These are phyloP conservation scores for Nematopogon swammerdamellus DNA, from an alignment of 2,888 invertebrate species.

Conservation along the genomic window DNA sequence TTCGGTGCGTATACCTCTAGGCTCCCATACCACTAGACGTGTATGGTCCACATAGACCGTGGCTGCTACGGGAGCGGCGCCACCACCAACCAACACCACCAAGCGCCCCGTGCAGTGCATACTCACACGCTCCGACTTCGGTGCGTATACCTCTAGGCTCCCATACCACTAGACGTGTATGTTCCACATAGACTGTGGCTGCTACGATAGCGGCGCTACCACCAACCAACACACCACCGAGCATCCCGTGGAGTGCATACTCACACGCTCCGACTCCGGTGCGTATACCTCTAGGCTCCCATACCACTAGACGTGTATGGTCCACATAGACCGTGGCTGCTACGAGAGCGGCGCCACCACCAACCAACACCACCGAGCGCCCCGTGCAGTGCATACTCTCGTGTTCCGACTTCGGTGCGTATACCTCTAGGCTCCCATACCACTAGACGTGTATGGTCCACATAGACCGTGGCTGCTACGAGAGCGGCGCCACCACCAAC, in stretches of 20 bases:
- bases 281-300: no score
- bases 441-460: conserved; percentile 99
- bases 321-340: conserved; percentile 99
- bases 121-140: conserved; percentile 94
- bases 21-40: conserved; percentile 98
- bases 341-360: conserved; percentile 90
- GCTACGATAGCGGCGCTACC: conserved; percentile 90
- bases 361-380: conserved; percentile 92
- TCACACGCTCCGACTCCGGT: conserved; percentile 96
- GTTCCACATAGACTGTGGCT: conserved; percentile 99
- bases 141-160: no score
- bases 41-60: conserved; percentile 98
- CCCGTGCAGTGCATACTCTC: conserved; percentile 99
- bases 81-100: conserved; percentile 85
- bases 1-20: conserved; percentile 81
- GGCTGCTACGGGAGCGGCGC: conserved; percentile 96
- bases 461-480: conserved; percentile 99
- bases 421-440: no score
- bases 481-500: conserved; percentile 85
- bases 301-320: conserved; percentile 97
- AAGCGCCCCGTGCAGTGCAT: conserved; percentile 99
- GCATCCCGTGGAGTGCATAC: conserved; percentile 99
- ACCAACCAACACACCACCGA: conserved; percentile 91
- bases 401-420: conserved; percentile 89
- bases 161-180: conserved; percentile 98